Evolutionary conservation across 2,797 vertebrate genomes (phyloP).

Genomic region (Sebastes steindachneri): DNA sequence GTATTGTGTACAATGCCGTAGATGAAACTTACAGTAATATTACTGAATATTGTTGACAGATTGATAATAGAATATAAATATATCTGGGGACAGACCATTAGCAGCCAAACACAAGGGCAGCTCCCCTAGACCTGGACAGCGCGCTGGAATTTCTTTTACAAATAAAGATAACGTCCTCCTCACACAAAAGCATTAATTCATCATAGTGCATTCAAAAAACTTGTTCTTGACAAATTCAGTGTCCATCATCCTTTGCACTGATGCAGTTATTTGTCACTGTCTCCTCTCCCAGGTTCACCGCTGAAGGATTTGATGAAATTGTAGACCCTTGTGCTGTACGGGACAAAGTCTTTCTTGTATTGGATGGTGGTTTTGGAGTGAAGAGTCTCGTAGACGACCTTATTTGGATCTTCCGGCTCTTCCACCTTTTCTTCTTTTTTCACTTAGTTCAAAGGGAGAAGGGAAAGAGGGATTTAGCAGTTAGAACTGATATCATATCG

Average conservation of each 20-base stretch:
- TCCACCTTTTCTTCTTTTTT: constrained; percentile 1
- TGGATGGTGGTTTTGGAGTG: constrained; percentile 33
- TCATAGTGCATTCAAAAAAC: not conserved
- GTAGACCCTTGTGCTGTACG: constrained; percentile 65
- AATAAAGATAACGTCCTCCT: not conserved
- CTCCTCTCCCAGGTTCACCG: constrained; percentile 14
- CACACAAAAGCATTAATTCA: not conserved
- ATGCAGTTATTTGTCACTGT: constrained; percentile 20
- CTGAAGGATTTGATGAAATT: constrained; percentile 58
- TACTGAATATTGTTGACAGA: not conserved
- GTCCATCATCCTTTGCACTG: not conserved
- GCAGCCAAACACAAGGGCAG: not conserved
- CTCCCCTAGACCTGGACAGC: not conserved
- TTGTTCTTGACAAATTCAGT: not conserved
- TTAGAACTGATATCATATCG: not conserved
- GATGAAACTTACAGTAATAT: not conserved
- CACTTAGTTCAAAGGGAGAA: not conserved
- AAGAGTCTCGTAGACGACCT: constrained; percentile 8
- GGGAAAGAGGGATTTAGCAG: not conserved
- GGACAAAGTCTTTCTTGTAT: constrained; percentile 78
- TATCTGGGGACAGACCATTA: not conserved
- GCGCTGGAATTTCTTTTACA: not conserved
- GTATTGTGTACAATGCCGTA: not conserved
- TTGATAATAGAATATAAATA: not conserved
- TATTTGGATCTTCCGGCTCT: constrained; percentile 21